Conservation (phyloP, 2,113 vertebrate species). For the Nothocercus julius region DNA sequence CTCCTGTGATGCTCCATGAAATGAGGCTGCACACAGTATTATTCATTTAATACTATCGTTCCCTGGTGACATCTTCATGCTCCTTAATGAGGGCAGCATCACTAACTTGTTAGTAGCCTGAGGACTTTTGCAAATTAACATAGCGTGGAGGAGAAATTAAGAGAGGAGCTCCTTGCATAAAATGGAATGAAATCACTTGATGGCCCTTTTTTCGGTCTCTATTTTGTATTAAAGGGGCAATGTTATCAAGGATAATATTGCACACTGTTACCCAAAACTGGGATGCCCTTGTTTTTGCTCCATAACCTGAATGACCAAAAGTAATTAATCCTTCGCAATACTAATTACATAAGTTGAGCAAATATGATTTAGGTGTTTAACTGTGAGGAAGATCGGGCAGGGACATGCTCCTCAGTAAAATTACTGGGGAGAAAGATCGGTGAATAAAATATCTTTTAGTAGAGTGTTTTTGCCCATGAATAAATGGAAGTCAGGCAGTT, state of each 20-base stretch:
- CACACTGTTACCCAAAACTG: not conserved
- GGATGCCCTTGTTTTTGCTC: not conserved
- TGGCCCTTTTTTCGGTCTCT: not conserved
- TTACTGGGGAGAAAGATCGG: not conserved
- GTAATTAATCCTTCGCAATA: constrained; percentile 11
- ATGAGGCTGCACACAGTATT: constrained; percentile 7
- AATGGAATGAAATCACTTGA: not conserved
- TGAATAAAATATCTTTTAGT: not conserved
- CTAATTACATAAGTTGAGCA: not conserved
- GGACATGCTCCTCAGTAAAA: not conserved
- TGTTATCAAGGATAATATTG: not conserved
- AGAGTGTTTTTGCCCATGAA: not conserved
- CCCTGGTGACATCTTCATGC: constrained; percentile 25
- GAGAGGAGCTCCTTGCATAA: constrained; percentile 5
- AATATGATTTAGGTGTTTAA: not conserved
- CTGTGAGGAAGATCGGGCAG: not conserved
- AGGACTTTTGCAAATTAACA: constrained; percentile 47
- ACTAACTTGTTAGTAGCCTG: constrained; percentile 45
- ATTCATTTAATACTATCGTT: constrained; percentile 2
- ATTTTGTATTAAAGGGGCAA: not conserved
- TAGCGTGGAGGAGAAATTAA: constrained; percentile 31
- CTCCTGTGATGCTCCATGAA: constrained; percentile 4
- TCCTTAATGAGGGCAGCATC: constrained; percentile 54
- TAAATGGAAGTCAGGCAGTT: not conserved
- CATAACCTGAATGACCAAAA: not conserved